phyloP scores from a whole-genome alignment of 2,113 vertebrate species.

The Grus americana region DNA sequence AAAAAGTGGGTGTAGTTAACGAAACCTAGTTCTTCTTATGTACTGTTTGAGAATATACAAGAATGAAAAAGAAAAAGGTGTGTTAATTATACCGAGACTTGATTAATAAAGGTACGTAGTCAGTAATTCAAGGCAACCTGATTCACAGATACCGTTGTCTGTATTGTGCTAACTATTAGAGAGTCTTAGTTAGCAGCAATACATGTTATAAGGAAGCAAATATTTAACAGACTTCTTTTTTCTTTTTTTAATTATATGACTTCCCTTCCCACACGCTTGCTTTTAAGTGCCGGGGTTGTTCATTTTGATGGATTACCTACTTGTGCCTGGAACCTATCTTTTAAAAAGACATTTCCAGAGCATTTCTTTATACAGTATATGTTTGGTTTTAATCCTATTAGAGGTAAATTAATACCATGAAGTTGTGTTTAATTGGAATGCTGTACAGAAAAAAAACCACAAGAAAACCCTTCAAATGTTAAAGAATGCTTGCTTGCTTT shows the following conservation, averaged over 20 bases:
- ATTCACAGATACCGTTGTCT: not conserved
- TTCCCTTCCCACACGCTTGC: not conserved
- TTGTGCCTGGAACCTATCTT: not conserved
- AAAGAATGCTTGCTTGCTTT: not conserved
- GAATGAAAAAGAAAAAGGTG: constrained; percentile 8
- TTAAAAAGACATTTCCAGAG: not conserved
- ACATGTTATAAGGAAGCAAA: not conserved
- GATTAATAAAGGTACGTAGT: constrained; percentile 7
- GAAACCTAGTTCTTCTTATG: not conserved
- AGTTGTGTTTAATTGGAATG: not conserved
- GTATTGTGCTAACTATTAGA: not conserved
- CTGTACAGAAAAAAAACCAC: not conserved
- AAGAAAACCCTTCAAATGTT: not conserved
- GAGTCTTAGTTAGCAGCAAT: not conserved
- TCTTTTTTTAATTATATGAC: not conserved
- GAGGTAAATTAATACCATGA: not conserved
- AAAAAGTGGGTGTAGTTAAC: not conserved
- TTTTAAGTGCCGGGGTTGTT: not conserved
- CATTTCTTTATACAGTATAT: not conserved
- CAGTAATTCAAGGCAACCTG: not conserved
- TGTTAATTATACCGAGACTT: not conserved
- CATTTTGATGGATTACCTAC: not conserved
- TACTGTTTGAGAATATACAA: not conserved
- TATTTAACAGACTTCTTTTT: not conserved
- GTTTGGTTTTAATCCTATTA: not conserved